Evolutionary conservation across 2,797 vertebrate species (phyloP).

Genomic region (Semaprochilodus insignis): DNA sequence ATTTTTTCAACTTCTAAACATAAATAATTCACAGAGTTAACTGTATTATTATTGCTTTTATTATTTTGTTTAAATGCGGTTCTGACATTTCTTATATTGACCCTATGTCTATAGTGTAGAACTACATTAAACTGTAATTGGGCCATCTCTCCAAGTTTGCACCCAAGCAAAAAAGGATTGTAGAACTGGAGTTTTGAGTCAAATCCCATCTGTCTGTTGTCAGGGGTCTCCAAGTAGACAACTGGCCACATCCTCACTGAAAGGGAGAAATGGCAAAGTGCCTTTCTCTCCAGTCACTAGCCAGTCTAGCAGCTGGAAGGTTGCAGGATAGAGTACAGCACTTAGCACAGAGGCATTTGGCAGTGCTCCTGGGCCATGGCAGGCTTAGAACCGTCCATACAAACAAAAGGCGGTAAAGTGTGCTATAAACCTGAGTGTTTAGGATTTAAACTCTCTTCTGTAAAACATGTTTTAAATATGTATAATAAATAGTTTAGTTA

Average conservation of each 20-base stretch:
- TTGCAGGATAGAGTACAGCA: slow-evolving; percentile 2
- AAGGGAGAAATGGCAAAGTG: neutral
- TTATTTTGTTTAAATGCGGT: neutral
- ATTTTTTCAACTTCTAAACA: neutral
- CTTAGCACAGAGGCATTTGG: slow-evolving; percentile 6
- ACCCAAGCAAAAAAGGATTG: neutral
- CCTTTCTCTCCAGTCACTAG: neutral
- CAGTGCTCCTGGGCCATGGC: neutral
- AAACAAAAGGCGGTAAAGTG: neutral
- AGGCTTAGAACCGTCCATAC: neutral
- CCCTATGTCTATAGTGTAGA: neutral
- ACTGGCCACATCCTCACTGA: neutral
- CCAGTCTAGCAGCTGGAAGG: slow-evolving; percentile 14
- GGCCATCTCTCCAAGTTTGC: neutral
- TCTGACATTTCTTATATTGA: neutral
- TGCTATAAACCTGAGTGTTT: neutral
- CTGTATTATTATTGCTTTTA: neutral
- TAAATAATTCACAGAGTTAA: neutral
- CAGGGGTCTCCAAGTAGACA: neutral
- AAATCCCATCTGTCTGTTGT: neutral
- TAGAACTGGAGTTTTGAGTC: neutral
- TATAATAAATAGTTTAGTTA: too few relatives aligned
- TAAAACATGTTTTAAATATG: too few relatives aligned
- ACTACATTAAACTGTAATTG: neutral
- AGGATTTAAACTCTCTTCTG: neutral